A percentile compares a stretch with the other conserved stretches of the same genome.
These are phyloP conservation scores for Microcebus jonahi DNA, from an alignment of 2,113 vertebrate genomes.

Conservation along the genomic window DNA sequence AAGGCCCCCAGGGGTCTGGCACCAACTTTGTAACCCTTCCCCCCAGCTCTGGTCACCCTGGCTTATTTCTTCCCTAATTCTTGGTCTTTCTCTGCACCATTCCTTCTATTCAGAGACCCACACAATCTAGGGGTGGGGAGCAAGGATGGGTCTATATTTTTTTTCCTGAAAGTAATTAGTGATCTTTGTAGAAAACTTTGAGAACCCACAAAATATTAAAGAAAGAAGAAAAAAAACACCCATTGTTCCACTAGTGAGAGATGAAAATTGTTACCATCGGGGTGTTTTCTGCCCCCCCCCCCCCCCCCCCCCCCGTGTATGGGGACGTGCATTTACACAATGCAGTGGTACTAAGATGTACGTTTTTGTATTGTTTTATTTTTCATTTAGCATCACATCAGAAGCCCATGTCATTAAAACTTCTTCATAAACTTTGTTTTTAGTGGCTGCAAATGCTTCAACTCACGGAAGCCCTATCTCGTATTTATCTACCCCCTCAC, in stretches of 20 bases:
- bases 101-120: neutral
- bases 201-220: neutral
- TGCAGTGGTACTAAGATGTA: neutral
- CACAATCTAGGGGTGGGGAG: neutral
- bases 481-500: neutral
- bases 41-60: neutral
- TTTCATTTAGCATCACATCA: neutral
- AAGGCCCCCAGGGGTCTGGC: neutral
- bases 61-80: neutral
- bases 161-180: neutral
- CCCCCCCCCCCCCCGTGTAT: neutral
- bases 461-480: neutral
- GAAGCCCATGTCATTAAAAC: neutral
- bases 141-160: too few species aligned
- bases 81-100: too few species aligned
- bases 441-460: slow-evolving; percentile 26
- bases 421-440: slow-evolving; percentile 41
- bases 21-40: fast-evolving
- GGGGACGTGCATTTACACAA: neutral
- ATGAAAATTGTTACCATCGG: neutral
- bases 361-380: neutral
- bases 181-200: neutral
- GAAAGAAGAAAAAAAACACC: neutral
- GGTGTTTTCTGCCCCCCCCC: neutral
- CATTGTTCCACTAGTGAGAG: neutral